phyloP scores from a whole-genome alignment of 1,140 invertebrate genomes.

The Cheumatopsyche charites region DNA sequence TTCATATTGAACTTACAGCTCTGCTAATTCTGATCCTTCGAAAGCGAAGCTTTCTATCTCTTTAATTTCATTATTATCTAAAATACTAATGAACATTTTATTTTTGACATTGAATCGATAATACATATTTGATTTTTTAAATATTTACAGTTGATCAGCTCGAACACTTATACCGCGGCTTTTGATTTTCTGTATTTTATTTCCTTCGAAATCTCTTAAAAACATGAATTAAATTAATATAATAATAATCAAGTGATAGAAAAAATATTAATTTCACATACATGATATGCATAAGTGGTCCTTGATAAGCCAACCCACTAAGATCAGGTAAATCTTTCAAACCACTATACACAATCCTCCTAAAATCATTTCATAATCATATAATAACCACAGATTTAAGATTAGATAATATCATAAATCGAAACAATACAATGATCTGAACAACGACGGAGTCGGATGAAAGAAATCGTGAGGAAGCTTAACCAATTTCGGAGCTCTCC shows the following conservation, averaged over 20 bases:
- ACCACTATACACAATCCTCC: conserved; percentile 44
- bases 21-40: conserved; percentile 68
- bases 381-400: conserved; percentile 25
- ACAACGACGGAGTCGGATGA: conserved; percentile 24
- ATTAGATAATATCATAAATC: conserved; percentile 20
- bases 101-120: not conserved
- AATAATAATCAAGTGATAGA: not conserved
- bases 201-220: conserved; percentile 46
- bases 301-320: conserved; percentile 29
- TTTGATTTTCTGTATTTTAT: conserved; percentile 39
- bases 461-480: conserved; percentile 36
- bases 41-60: conserved; percentile 68
- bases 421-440: conserved; percentile 39
- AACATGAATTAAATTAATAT: not conserved
- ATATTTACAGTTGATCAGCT: conserved; percentile 45
- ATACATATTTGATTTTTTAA: no score
- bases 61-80: conserved; percentile 68
- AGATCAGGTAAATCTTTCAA: conserved; percentile 41
- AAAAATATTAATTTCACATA: conserved; percentile 37
- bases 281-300: conserved; percentile 41
- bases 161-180: conserved; percentile 38
- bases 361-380: conserved; percentile 23
- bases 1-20: conserved; percentile 63
- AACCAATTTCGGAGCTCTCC: conserved; percentile 38
- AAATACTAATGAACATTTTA: conserved; percentile 54